phyloP scores from a whole-genome alignment of 2,113 vertebrate genomes.

The Pavo muticus region DNA sequence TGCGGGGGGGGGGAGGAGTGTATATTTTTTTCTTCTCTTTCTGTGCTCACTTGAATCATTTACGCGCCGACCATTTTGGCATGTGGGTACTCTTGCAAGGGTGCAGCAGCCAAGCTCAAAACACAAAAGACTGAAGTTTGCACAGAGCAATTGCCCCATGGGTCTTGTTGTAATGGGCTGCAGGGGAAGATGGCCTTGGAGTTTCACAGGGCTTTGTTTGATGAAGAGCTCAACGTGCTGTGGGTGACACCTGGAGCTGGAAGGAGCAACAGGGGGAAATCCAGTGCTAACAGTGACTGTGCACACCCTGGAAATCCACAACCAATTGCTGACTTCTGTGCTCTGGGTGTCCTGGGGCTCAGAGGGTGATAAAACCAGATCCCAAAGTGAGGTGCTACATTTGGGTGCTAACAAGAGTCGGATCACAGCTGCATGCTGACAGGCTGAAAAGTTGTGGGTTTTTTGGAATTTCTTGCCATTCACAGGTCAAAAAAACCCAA shows the following conservation, averaged over 20 bases:
- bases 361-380: background rate
- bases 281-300: background rate
- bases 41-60: background rate
- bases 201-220: rapidly evolving
- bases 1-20: background rate
- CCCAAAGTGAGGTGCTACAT: rapidly evolving
- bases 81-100: background rate
- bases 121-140: background rate
- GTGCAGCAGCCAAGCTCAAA: background rate
- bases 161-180: background rate
- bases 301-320: background rate
- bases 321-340: background rate
- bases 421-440: background rate
- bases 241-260: background rate
- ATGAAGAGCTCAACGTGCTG: background rate
- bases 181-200: background rate
- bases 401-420: background rate
- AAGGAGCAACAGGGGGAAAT: background rate
- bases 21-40: background rate
- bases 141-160: background rate
- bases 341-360: background rate
- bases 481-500: background rate
- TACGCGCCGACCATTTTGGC: background rate
- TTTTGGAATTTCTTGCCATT: background rate
- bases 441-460: background rate